Base-by-base conservation (phyloP, 2,888 invertebrate genomes). In the Malacosoma neustria region DNA sequence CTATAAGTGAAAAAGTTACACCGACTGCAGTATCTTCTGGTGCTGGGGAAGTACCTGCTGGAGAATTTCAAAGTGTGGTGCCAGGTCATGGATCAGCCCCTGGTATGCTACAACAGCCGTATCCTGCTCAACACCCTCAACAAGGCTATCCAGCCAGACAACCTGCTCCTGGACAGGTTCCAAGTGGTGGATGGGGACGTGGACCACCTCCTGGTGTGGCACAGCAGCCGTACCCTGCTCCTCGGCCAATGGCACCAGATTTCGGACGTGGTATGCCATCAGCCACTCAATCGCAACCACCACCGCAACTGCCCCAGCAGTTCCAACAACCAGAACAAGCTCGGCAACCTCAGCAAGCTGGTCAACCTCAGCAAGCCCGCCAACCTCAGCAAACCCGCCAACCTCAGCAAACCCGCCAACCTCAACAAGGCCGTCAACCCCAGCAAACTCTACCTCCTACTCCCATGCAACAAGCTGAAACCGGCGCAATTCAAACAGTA, bases 401-500 rank as follows among this genome's bases (percentile, higher is more conserved):
- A n/a, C n/a, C n/a, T n/a, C n/a, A n/a, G n/a, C n/a, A 13, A 14
- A 11, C 14, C 11, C 30, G 3, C 0, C 7, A 30, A 3, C n/a
- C 7, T 13, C 13, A 3, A 41, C 44, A 6, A 34, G 43, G 2
- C 6, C 12, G 11, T 12, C 29, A 11, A 34, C 22, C 11, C 9
- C 35, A 30, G 14, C 13, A 6, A 29, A 12, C 34, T 12, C 14
- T 7, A n/a, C 31, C 2, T 4, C 35, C 31, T 9, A 36, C 34
- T 34, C 34, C 15, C 13, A 41, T 6, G 6, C 39, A 32, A 32
- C 33, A n/a, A 6, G 14, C 9, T 13, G 29, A 11, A 13, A n/a
- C n/a, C 9, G 5, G 22, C 9, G 22, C 22, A 7, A 22, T 22
- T 22, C 36, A 34, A 34, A 11, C 40, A 7, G 5, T 46, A 3